A percentile compares a stretch with the other conserved stretches of the same genome.
phyloP scores from a whole-genome alignment of 2,888 invertebrate species.

The Leptinotarsa juncta region DNA sequence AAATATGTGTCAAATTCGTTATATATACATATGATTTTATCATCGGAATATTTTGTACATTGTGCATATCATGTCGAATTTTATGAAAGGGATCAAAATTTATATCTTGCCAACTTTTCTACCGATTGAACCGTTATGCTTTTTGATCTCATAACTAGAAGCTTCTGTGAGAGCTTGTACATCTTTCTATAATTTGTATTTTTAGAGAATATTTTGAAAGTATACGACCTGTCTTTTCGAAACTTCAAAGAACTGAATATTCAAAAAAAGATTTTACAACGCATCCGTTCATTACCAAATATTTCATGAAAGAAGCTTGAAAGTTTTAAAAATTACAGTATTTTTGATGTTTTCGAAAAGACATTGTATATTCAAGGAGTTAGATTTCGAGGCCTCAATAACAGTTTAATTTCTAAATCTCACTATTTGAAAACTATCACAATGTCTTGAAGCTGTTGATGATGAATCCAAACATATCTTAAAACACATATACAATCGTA shows the following conservation, averaged over 20 bases:
- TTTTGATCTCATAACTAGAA: conserved; percentile 59
- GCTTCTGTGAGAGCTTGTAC: neutral
- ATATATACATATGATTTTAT: neutral
- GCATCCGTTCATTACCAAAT: too few relatives aligned
- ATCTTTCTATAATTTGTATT: neutral
- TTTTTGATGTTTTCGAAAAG: neutral
- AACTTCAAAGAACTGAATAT: too few relatives aligned
- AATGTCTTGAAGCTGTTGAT: too few relatives aligned
- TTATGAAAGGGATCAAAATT: conserved; percentile 12
- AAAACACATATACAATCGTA: too few relatives aligned
- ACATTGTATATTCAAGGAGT: neutral
- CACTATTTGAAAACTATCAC: too few relatives aligned
- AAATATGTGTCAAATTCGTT: conserved; percentile 9
- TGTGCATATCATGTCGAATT: conserved; percentile 10
- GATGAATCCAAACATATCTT: too few relatives aligned
- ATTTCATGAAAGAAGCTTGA: too few relatives aligned
- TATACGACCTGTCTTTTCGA: conserved; percentile 14
- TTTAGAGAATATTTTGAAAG: conserved; percentile 1
- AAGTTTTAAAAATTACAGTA: too few relatives aligned
- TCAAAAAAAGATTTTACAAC: too few relatives aligned
- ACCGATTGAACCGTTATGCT: conserved; percentile 49
- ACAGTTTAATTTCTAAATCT: too few relatives aligned
- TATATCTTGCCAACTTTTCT: conserved; percentile 57
- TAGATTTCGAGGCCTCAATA: neutral
- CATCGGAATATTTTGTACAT: conserved; percentile 10